Evolutionary conservation across 2,113 vertebrate species (phyloP), one percentile per base, ranked within the genome.

Genomic region (Silurus meridionalis): DNA sequence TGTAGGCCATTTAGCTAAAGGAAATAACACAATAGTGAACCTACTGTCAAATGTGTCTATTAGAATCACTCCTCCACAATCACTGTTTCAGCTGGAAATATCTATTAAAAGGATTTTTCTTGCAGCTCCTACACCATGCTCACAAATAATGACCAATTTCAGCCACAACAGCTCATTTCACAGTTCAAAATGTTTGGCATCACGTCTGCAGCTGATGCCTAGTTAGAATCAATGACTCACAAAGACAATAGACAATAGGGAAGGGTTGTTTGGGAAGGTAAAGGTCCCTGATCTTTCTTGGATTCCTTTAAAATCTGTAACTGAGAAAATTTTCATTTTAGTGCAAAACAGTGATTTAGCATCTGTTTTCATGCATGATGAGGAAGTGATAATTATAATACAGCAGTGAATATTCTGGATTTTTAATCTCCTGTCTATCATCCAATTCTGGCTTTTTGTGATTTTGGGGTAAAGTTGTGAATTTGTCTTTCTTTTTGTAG

Each of bases 111-210:
- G 0, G 9, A n/a, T 11, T 77, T 75, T 77, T 75, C 21, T 75
- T 75, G 8, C 8, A 50, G 19, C 19, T 53, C 8, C 60, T 80
- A 58, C n/a, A 58, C 83, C 74, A 15, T 58, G n/a, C 53, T 83
- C 60, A 60, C 4, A 81, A 52, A 23, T 80, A 46, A 57, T 58
- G 8, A 10, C 25, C 48, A 53, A 57, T 60, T 71, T 60, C 6
- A 23, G 53, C 55, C 0, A 74, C n/a, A 57, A 17, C n/a, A 28
- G 75, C 53, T 79, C n/a, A 79, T 79, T 55, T 79, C n/a, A 78
- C 52, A 57, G 23, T 82, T 88, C 75, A 88, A 66, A 81, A 67
- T 6, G 28, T 83, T 83, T 80, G 69, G 8, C 81, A 74, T 83
- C 85, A 61, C 13, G 37, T 78, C 52, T 82, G 80, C 67, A 67